Percentiles rank a stretch among this genome's conserved stretches.
Conservation (phyloP, 2,797 vertebrate genomes). For the Anabas testudineus region DNA sequence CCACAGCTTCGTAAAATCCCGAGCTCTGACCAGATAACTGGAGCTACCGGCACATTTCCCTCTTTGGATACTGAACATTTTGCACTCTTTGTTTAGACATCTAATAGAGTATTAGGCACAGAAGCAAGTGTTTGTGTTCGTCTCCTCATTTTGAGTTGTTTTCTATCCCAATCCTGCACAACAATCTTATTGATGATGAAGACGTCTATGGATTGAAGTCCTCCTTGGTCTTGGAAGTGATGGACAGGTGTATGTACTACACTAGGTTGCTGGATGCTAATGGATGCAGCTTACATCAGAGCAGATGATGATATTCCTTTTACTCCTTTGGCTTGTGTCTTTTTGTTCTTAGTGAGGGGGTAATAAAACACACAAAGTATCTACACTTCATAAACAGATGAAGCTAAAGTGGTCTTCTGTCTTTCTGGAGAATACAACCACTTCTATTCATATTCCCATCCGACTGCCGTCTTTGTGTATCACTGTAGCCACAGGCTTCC, state of each 20-base stretch:
- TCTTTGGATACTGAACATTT: too few relatives aligned
- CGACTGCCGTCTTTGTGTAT: slow-evolving; percentile 43
- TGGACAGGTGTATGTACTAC: fast-evolving
- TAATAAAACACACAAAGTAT: neutral
- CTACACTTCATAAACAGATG: slow-evolving; percentile 21
- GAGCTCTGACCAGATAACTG: too few relatives aligned
- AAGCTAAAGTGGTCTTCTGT: slow-evolving; percentile 1
- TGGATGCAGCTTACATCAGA: neutral
- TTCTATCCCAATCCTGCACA: too few relatives aligned
- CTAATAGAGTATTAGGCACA: too few relatives aligned
- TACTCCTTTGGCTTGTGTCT: neutral
- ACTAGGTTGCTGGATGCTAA: too few relatives aligned
- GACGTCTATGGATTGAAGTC: neutral
- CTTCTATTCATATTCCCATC: slow-evolving; percentile 46
- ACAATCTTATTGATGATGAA: too few relatives aligned
- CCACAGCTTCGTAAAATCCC: too few relatives aligned
- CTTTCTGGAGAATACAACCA: slow-evolving; percentile 33
- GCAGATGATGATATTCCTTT: neutral
- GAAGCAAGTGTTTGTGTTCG: too few relatives aligned
- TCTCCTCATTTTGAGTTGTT: too few relatives aligned
- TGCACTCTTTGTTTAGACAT: too few relatives aligned
- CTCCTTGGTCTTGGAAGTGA: neutral
- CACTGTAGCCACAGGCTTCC: slow-evolving; percentile 66
- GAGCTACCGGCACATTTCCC: too few relatives aligned
- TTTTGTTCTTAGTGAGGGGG: neutral